phyloP scores from a whole-genome alignment of 1,140 invertebrate genomes.

The Caenorhabditis elegans region DNA sequence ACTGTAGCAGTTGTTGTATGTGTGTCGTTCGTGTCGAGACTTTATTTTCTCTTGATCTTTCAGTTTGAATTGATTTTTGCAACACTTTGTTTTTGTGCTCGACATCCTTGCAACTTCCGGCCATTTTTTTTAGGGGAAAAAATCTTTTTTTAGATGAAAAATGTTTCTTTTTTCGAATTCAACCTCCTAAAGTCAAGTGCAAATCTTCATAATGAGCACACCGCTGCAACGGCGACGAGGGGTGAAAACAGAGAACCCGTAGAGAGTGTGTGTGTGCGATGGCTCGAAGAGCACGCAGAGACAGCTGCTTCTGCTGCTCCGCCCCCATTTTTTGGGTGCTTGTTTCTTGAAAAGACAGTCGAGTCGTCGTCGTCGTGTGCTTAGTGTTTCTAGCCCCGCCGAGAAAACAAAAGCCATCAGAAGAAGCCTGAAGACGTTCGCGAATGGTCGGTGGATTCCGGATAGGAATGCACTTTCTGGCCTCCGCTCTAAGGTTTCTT shows the following conservation, averaged over 20 bases:
- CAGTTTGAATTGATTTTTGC: too few relatives aligned
- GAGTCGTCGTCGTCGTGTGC: neutral
- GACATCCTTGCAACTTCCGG: neutral
- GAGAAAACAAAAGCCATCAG: neutral
- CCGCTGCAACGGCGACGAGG: neutral
- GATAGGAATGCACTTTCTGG: slow-evolving; percentile 64
- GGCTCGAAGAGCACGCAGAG: neutral
- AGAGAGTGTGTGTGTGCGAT: neutral
- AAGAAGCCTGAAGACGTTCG: neutral
- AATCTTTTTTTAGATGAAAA: neutral
- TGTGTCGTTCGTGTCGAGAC: too few relatives aligned
- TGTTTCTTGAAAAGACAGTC: neutral
- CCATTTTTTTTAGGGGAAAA: neutral
- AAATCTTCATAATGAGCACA: neutral
- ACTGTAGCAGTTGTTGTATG: too few relatives aligned
- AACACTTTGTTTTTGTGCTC: neutral
- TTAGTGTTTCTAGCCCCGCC: neutral
- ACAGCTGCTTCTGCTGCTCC: neutral
- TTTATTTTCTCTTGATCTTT: too few relatives aligned
- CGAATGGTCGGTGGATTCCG: slow-evolving; percentile 62
- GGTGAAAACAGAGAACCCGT: neutral
- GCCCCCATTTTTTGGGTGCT: neutral
- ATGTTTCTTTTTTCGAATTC: neutral
- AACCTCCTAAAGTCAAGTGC: neutral
- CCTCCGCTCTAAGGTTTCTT: slow-evolving; percentile 60